Percentiles rank a stretch among this genome's conserved stretches.
phyloP scores from a whole-genome alignment of 2,113 vertebrate genomes.

The Cynoglossus semilaevis region DNA sequence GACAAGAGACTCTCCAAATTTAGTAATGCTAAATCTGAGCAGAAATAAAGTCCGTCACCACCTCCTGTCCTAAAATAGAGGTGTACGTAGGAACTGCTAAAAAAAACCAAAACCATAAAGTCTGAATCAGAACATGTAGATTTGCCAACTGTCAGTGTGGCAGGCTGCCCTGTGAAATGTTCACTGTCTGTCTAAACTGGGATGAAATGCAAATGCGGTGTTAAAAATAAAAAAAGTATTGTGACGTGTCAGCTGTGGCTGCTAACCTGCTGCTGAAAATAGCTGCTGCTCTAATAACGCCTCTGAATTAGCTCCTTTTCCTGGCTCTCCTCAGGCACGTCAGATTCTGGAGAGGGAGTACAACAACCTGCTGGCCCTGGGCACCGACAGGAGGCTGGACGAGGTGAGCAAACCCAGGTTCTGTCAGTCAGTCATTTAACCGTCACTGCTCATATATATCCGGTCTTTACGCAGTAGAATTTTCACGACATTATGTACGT shows the following conservation, averaged over 20 bases:
- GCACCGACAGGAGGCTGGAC: conserved; percentile 93
- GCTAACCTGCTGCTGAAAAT: conserved; percentile 39
- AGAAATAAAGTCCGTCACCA: conserved; percentile 16
- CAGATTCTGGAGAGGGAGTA: conserved; percentile 99
- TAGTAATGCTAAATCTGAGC: conserved; percentile 14
- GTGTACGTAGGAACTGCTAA: conserved; percentile 20
- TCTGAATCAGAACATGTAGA: conserved; percentile 50
- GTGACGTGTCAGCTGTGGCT: conserved; percentile 30
- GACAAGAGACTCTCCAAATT: background rate
- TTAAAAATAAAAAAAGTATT: background rate
- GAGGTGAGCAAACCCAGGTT: conserved; percentile 80
- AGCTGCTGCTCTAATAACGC: conserved; percentile 16
- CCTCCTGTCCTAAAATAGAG: conserved; percentile 31
- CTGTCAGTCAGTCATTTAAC: background rate
- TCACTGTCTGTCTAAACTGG: conserved; percentile 24
- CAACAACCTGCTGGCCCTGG: conserved; percentile 97
- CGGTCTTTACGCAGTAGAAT: background rate
- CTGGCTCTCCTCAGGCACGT: conserved; percentile 82
- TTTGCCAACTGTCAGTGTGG: conserved; percentile 62
- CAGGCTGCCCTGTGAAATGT: conserved; percentile 33
- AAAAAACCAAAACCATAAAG: conserved; percentile 19
- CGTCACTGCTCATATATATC: background rate
- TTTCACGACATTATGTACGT: background rate
- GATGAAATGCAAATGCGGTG: conserved; percentile 25
- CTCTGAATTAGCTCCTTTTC: background rate